Percentiles rank a stretch among this genome's conserved stretches.
Evolutionary conservation across 2,113 vertebrate genomes (phyloP).

Genomic region (Mastomys coucha): DNA sequence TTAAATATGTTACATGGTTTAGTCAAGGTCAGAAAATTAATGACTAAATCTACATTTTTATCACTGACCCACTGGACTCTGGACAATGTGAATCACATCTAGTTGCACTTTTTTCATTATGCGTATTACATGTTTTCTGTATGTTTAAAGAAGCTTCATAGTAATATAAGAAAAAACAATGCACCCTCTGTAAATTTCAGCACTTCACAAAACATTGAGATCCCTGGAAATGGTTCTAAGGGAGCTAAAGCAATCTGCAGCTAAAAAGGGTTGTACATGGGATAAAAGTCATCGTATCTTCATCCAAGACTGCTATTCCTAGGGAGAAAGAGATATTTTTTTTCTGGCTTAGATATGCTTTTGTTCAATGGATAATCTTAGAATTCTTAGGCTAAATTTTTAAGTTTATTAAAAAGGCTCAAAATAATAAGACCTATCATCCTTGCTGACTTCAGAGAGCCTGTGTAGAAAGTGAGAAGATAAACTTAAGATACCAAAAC

Average conservation of each 20-base stretch:
- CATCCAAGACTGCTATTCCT: not conserved
- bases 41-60: conserved; percentile 31
- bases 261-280: not conserved
- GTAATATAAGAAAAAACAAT: not conserved
- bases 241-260: not conserved
- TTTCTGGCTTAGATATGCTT: conserved; percentile 22
- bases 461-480: not conserved
- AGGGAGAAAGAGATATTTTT: not conserved
- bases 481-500: not conserved
- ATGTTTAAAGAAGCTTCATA: not conserved
- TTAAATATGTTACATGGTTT: not conserved
- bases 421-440: conserved; percentile 13
- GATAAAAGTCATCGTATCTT: not conserved
- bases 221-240: not conserved
- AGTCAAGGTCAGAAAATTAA: conserved; percentile 16
- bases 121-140: not conserved
- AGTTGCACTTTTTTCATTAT: not conserved
- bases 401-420: conserved; percentile 24
- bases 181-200: conserved; percentile 1
- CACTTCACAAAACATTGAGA: not conserved
- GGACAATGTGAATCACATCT: not conserved
- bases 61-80: not conserved
- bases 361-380: conserved; percentile 38
- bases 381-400: conserved; percentile 29
- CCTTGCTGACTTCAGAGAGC: not conserved